Evolutionary conservation across 2,888 invertebrate genomes (phyloP), one percentile per base, ranked within the genome.

Genomic region (Erebia epiphron): DNA sequence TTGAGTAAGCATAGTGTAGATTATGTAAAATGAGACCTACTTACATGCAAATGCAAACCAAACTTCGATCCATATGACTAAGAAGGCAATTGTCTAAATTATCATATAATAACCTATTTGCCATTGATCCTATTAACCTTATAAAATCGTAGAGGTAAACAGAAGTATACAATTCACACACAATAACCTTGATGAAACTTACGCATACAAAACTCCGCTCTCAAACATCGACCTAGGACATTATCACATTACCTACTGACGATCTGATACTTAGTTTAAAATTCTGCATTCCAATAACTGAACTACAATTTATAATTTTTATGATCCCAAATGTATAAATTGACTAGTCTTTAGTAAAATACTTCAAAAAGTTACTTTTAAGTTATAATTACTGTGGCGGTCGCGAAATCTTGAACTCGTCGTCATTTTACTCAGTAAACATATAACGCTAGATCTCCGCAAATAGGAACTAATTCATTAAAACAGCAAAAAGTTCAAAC

Each of bases 401-500:
- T 26, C 26, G 1, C 26, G 26, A 26, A 3, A 26, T 26, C 26
- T 26, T 4, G 26, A 26, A 26, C 26, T 26, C 26, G 26, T 4
- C 0, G 26, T 4, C 26, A 3, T 26, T 4, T 26, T 4, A 4
- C 26, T 26, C 35, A 35, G 35, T 35, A 35, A 35, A 35, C 35
- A 7, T 35, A 2, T 4, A 46, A 13, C 4, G 11, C 46, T 46
- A 11, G 46, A 46, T 13, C 11, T 11, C 11, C 13, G 11, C 3
- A 4, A 46, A 4, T 46, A 46, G 46, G 11, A 46, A 54, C 18
- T 10, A 61, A 43, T 10, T 7, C 16, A 21, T 46, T n/a, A n/a
- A n/a, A 21, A 49, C 11, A 21, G 10, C 46, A 57, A 67, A 58
- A 49, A 67, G 67, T 67, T 67, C 67, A 67, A 58, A 56, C 50